Conservation (phyloP, 2,797 vertebrate genomes). For the Hoplostethus atlanticus region DNA sequence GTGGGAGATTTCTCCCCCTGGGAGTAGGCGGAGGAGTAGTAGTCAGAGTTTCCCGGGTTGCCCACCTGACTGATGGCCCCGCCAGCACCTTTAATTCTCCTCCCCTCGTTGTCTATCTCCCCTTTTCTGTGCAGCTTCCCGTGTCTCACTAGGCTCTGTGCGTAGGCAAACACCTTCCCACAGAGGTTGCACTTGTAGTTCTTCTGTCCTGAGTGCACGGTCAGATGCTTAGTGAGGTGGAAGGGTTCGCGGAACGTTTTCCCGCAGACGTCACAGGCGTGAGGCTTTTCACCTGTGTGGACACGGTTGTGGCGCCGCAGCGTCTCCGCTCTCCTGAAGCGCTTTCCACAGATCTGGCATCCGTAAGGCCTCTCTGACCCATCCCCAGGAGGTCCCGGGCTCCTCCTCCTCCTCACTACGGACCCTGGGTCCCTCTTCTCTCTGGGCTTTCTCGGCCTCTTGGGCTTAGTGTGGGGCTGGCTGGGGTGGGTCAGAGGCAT, state of each 20-base stretch:
- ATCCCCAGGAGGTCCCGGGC: conserved; percentile 76
- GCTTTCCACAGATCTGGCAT: conserved; percentile 89
- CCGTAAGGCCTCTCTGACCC: conserved; percentile 84
- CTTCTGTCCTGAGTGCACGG: conserved; percentile 93
- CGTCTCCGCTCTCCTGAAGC: conserved; percentile 92
- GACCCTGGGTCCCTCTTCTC: conserved; percentile 79
- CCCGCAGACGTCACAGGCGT: conserved; percentile 92
- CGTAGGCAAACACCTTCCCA: conserved; percentile 94
- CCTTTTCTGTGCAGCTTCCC: conserved; percentile 90
- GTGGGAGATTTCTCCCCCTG: conserved; percentile 85
- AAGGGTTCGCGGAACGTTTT: conserved; percentile 95
- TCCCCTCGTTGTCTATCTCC: conserved; percentile 80
- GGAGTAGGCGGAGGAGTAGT: conserved; percentile 80
- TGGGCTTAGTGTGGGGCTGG: conserved; percentile 77
- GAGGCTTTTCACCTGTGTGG: conserved; percentile 95
- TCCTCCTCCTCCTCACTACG: conserved; percentile 77
- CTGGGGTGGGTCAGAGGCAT: conserved; percentile 83
- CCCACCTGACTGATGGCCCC: conserved; percentile 71
- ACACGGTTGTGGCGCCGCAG: conserved; percentile 92
- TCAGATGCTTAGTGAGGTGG: conserved; percentile 95
- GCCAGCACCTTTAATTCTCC: conserved; percentile 73
- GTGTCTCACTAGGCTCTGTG: conserved; percentile 94
- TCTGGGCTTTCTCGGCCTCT: conserved; percentile 81
- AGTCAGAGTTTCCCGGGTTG: conserved; percentile 75
- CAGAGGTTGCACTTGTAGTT: conserved; percentile 95